phyloP scores from a whole-genome alignment of 2,888 invertebrate species.

The Callinectes sapidus region DNA sequence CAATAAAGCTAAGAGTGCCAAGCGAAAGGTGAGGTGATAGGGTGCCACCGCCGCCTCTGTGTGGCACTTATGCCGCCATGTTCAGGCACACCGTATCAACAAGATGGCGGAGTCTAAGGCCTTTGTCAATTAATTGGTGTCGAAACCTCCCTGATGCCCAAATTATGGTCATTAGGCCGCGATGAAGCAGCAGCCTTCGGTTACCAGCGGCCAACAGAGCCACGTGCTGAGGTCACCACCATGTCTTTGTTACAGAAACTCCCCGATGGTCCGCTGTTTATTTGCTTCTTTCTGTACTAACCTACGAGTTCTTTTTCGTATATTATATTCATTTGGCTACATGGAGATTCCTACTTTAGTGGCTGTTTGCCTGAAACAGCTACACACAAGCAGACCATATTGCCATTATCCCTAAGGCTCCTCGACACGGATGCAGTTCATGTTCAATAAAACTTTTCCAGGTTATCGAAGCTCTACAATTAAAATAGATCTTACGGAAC shows the following conservation, averaged over 20 bases:
- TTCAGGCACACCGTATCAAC: background rate
- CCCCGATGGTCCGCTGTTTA: background rate
- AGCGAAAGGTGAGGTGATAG: background rate
- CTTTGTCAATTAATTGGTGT: background rate
- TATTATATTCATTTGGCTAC: too few relatives aligned
- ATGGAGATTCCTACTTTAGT: too few relatives aligned
- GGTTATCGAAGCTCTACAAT: too few relatives aligned
- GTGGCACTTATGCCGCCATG: slow-evolving; percentile 11
- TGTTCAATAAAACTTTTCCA: too few relatives aligned
- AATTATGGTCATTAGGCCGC: background rate
- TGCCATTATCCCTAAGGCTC: too few relatives aligned
- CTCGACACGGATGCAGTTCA: too few relatives aligned
- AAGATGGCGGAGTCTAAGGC: background rate
- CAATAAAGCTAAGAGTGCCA: slow-evolving; percentile 12
- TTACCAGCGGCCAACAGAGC: background rate
- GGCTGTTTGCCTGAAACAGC: too few relatives aligned
- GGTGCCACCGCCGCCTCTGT: background rate
- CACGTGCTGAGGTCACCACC: background rate
- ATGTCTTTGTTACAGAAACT: background rate
- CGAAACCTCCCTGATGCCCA: background rate
- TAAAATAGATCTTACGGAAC: too few relatives aligned
- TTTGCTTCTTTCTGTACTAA: too few relatives aligned
- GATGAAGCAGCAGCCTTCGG: background rate
- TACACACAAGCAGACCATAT: too few relatives aligned
- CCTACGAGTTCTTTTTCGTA: too few relatives aligned